phyloP scores from a whole-genome alignment of 2,797 vertebrate species.

The Sus cebifrons region DNA sequence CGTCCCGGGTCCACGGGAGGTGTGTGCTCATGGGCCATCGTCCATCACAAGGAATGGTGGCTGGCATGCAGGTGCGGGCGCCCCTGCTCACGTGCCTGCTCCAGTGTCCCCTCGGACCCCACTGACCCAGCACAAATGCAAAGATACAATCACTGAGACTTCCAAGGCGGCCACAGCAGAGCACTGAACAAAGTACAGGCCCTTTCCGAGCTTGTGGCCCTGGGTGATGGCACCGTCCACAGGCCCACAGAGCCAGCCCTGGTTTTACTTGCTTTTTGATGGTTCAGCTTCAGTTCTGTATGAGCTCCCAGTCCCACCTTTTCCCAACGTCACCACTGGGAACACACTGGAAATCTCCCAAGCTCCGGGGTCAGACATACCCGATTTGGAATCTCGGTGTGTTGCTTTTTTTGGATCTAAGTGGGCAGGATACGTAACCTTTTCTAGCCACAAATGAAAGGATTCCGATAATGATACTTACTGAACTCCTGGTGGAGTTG shows the following conservation, averaged over 20 bases:
- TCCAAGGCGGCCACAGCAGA: neutral
- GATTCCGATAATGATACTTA: neutral
- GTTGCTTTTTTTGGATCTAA: neutral
- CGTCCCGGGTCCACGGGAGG: rapidly evolving
- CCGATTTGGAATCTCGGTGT: neutral
- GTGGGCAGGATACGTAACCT: neutral
- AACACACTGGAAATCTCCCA: neutral
- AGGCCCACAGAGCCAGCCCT: neutral
- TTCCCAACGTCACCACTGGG: neutral
- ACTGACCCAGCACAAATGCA: neutral
- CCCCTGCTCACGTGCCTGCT: rapidly evolving
- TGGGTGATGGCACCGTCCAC: rapidly evolving
- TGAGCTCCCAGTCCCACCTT: neutral
- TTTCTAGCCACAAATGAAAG: neutral
- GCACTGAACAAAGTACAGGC: neutral
- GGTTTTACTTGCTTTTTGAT: neutral
- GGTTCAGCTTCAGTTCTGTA: neutral
- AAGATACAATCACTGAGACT: neutral
- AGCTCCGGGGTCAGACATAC: neutral
- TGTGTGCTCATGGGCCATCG: neutral
- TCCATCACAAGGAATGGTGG: no score
- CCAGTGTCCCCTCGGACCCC: neutral
- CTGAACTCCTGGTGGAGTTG: neutral
- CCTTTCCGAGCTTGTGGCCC: neutral
- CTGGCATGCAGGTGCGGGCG: no score